phyloP scores from a whole-genome alignment of 2,797 vertebrate species.

The Taeniopygia guttata region DNA sequence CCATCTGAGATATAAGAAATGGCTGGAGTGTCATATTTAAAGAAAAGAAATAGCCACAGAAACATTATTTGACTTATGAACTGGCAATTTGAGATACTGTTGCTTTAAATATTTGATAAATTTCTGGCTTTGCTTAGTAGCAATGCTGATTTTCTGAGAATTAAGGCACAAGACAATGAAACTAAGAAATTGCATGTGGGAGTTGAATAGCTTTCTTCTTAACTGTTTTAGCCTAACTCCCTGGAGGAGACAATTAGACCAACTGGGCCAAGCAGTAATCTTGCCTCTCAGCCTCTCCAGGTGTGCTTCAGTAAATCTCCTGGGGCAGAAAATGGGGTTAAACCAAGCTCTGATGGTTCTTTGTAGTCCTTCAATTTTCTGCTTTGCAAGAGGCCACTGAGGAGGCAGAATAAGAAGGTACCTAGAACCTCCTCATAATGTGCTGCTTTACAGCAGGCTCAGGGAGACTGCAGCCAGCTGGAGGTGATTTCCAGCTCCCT shows the following conservation, averaged over 20 bases:
- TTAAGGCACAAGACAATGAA: background rate
- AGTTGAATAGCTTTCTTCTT: background rate
- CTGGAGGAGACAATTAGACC: background rate
- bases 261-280: background rate
- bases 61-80: background rate
- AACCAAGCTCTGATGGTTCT: background rate
- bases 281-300: background rate
- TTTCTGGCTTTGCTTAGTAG: background rate
- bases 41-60: background rate
- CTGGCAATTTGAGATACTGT: background rate
- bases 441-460: background rate
- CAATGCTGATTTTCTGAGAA: background rate
- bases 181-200: background rate
- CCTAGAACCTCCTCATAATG: fast-evolving
- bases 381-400: background rate
- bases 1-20: background rate
- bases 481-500: background rate
- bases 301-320: background rate
- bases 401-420: background rate
- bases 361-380: background rate
- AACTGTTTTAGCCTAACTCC: background rate
- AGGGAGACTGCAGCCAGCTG: background rate
- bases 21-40: background rate
- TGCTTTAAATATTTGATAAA: background rate
- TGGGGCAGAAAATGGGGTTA: background rate